Percentiles rank a stretch among this genome's conserved stretches.
Evolutionary conservation across 2,797 vertebrate species (phyloP).

Genomic region (Spinus olivaceus): DNA sequence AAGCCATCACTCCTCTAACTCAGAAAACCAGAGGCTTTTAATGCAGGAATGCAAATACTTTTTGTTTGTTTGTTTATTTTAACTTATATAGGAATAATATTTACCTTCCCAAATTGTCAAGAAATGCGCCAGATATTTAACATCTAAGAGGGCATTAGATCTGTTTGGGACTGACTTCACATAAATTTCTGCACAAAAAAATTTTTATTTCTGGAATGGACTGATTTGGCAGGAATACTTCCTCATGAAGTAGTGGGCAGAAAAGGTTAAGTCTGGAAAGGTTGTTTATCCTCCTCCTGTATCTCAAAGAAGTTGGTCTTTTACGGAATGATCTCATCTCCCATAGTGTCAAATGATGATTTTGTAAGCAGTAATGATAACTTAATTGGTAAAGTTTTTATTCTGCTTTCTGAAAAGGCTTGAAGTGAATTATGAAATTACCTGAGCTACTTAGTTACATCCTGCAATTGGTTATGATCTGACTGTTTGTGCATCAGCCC

Average conservation of each 20-base stretch:
- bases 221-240: not conserved
- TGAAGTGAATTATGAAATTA: slow-evolving; percentile 8
- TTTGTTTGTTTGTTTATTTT: not conserved
- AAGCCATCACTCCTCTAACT: not conserved
- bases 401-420: not conserved
- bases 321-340: not conserved
- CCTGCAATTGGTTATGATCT: not conserved
- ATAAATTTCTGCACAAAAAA: not conserved
- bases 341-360: not conserved
- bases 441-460: not conserved
- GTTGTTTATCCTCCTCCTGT: not conserved
- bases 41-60: not conserved
- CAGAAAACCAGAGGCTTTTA: not conserved
- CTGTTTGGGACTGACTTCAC: not conserved
- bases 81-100: not conserved
- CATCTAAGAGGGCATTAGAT: not conserved
- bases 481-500: not conserved
- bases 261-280: not conserved
- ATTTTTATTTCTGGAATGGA: not conserved
- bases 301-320: not conserved
- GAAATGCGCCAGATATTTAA: not conserved
- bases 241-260: not conserved
- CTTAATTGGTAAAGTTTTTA: not conserved
- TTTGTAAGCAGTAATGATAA: not conserved
- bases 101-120: not conserved